phyloP scores from a whole-genome alignment of 2,888 invertebrate species.

The Brassicogethes aeneus region DNA sequence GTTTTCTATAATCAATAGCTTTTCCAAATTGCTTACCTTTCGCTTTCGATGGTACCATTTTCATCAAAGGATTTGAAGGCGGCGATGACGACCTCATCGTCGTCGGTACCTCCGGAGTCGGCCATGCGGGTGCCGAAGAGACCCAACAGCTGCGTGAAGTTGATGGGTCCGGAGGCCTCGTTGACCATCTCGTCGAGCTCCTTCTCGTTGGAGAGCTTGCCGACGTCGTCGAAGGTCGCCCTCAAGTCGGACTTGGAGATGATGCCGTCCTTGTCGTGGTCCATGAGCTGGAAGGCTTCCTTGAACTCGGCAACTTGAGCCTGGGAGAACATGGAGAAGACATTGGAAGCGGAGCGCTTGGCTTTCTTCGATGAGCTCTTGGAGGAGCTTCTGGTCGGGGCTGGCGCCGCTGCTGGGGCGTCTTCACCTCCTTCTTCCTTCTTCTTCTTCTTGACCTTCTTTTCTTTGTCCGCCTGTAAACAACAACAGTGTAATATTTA shows the following conservation, averaged over 20 bases:
- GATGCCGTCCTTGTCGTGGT: constrained; percentile 79
- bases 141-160: constrained; percentile 89
- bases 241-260: constrained; percentile 80
- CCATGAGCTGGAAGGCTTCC: constrained; percentile 91
- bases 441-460: constrained; percentile 75
- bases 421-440: constrained; percentile 58
- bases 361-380: constrained; percentile 74
- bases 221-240: constrained; percentile 86
- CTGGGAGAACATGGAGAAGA: constrained; percentile 96
- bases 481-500: too few species aligned
- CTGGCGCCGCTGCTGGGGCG: constrained; percentile 58
- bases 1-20: too few species aligned
- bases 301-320: constrained; percentile 95
- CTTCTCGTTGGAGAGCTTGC: constrained; percentile 81
- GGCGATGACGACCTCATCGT: constrained; percentile 82
- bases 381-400: constrained; percentile 66
- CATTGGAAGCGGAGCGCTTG: constrained; percentile 88
- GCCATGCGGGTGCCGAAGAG: constrained; percentile 90
- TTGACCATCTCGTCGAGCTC: constrained; percentile 82
- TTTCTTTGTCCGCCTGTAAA: constrained; percentile 81
- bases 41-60: constrained; percentile 80
- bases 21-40: constrained; percentile 61
- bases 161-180: constrained; percentile 85
- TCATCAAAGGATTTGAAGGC: constrained; percentile 91
- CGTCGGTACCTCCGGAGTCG: constrained; percentile 78